Evolutionary conservation across 2,797 vertebrate species (phyloP).

Genomic region (Erethizon dorsatum): DNA sequence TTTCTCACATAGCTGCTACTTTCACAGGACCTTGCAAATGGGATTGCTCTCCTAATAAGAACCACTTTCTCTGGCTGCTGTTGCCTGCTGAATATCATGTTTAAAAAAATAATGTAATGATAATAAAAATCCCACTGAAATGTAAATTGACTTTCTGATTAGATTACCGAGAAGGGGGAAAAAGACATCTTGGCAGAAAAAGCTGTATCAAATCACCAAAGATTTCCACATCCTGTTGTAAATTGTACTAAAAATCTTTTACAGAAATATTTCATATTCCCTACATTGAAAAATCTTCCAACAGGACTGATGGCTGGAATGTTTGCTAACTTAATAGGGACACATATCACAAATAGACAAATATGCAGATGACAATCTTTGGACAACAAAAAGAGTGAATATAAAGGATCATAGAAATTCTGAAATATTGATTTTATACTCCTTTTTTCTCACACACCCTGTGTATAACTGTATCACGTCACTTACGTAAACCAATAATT

Average conservation of each 20-base stretch:
- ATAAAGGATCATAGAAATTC: not conserved
- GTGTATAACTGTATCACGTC: not conserved
- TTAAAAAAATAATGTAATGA: constrained; percentile 65
- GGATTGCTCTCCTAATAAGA: not conserved
- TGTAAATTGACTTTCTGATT: constrained; percentile 56
- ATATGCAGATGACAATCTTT: not conserved
- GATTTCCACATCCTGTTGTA: not conserved
- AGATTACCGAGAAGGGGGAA: not conserved
- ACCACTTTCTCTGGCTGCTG: not conserved
- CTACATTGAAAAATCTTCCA: not conserved
- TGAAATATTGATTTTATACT: not conserved
- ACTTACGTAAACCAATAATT: not conserved
- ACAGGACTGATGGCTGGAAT: not conserved
- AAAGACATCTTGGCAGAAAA: not conserved
- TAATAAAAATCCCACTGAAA: constrained; percentile 58
- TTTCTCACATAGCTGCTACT: not conserved
- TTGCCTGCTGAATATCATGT: not conserved
- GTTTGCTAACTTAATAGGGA: not conserved
- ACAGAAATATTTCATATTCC: not conserved
- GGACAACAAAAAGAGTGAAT: not conserved
- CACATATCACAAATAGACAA: not conserved
- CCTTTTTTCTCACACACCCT: not conserved
- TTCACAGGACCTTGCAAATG: not conserved
- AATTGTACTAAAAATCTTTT: too few relatives aligned
- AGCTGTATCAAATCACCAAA: not conserved